Evolutionary conservation across 2,113 vertebrate genomes (phyloP).

Genomic region (Hiodon alosoides): DNA sequence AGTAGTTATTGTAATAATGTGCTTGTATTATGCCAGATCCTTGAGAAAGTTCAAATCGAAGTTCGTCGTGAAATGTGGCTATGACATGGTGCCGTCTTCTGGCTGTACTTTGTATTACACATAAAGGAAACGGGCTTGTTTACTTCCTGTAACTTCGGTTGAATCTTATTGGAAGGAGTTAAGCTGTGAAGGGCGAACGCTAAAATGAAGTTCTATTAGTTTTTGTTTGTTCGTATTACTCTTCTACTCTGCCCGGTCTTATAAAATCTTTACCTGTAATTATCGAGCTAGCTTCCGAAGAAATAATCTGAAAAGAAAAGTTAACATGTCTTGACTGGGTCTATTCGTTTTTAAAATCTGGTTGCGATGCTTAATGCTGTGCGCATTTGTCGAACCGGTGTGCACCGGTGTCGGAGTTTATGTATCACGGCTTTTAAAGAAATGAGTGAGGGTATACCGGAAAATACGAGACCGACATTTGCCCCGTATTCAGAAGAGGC

Average conservation of each 20-base stretch:
- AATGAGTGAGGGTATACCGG: not conserved
- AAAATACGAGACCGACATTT: not conserved
- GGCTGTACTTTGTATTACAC: conserved; percentile 8
- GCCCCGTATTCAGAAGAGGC: conserved; percentile 38
- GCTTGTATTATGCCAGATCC: too few relatives aligned
- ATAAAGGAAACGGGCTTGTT: conserved; percentile 15
- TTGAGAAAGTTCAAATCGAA: too few relatives aligned
- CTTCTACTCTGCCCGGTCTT: too few relatives aligned
- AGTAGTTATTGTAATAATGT: too few relatives aligned
- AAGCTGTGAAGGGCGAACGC: not conserved
- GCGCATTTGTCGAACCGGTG: not conserved
- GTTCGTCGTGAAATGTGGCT: not conserved
- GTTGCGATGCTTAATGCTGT: conserved; percentile 2
- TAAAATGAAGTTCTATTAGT: not conserved
- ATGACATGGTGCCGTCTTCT: conserved; percentile 13
- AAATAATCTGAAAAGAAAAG: not conserved
- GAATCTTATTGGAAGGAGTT: not conserved
- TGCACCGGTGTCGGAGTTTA: conserved; percentile 11
- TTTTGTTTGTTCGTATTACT: not conserved
- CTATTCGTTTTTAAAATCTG: not conserved
- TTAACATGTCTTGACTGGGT: not conserved
- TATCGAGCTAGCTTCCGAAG: too few relatives aligned
- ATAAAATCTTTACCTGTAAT: too few relatives aligned
- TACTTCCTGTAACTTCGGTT: conserved; percentile 27
- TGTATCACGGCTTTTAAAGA: not conserved